Evolutionary conservation across 2,113 vertebrate species (phyloP).

Genomic region (Alethe diademata): DNA sequence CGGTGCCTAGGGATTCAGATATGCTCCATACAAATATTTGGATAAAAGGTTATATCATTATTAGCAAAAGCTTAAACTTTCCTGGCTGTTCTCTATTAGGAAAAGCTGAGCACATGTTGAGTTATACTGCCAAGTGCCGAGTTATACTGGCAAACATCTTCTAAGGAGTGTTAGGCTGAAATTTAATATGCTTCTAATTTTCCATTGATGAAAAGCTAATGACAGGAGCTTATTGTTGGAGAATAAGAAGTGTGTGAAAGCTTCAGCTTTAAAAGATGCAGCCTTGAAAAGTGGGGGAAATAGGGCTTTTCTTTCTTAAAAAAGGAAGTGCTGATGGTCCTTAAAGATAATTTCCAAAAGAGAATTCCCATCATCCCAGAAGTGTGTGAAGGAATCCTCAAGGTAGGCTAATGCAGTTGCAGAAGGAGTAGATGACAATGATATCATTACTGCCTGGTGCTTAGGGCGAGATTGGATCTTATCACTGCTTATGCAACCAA

Average conservation of each 20-base stretch:
- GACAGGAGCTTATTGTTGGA: not conserved
- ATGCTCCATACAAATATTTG: not conserved
- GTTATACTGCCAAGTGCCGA: not conserved
- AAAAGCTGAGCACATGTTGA: not conserved
- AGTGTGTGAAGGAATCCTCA: not conserved
- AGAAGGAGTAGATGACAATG: not conserved
- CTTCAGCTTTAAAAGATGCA: not conserved
- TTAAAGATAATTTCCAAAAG: not conserved
- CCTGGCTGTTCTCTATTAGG: not conserved
- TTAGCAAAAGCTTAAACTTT: not conserved
- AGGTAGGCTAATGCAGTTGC: not conserved
- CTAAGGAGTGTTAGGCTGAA: not conserved
- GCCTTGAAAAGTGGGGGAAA: not conserved
- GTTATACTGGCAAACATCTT: not conserved
- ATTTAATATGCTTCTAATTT: not conserved
- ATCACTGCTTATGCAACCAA: not conserved
- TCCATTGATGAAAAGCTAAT: not conserved
- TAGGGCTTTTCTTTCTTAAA: not conserved
- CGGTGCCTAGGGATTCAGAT: not conserved
- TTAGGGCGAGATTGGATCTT: not conserved
- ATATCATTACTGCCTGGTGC: not conserved
- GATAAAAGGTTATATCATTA: not conserved
- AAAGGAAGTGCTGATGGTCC: not conserved
- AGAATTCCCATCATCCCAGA: not conserved
- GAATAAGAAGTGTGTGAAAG: not conserved